Evolutionary conservation across 1,140 invertebrate genomes (phyloP).

Genomic region (Drosophila takahashii): DNA sequence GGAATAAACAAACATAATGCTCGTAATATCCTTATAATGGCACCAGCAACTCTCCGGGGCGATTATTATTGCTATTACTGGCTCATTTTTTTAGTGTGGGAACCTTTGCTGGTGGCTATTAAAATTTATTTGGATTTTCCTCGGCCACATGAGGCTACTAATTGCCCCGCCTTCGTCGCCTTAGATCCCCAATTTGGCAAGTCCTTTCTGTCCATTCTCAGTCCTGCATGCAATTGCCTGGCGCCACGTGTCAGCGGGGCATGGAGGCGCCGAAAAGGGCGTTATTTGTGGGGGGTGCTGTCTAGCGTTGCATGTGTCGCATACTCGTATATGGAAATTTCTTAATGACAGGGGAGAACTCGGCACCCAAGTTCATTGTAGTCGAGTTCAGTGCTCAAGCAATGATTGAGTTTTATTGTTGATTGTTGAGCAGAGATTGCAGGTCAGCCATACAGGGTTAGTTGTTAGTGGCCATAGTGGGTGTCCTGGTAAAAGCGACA

Average conservation of each 20-base stretch:
- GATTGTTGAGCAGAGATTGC: constrained; percentile 60
- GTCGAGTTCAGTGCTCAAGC: constrained; percentile 51
- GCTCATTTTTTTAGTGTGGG: constrained; percentile 51
- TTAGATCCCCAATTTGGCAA: constrained; percentile 27
- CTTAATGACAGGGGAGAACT: constrained; percentile 63
- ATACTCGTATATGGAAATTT: constrained; percentile 66
- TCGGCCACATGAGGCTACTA: constrained; percentile 43
- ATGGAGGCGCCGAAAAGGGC: neutral
- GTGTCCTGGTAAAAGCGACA: neutral
- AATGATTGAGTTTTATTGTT: constrained; percentile 66
- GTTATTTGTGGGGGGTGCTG: constrained; percentile 3
- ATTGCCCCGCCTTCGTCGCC: constrained; percentile 47
- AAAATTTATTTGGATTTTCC: constrained; percentile 63
- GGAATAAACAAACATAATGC: constrained; percentile 73
- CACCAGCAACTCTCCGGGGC: constrained; percentile 23
- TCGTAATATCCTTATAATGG: constrained; percentile 63
- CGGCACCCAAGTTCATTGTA: constrained; percentile 49
- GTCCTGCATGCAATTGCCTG: constrained; percentile 28
- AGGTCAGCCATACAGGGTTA: constrained; percentile 25
- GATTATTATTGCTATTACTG: constrained; percentile 10
- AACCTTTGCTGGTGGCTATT: constrained; percentile 58
- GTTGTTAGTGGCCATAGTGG: constrained; percentile 15
- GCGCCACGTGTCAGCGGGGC: constrained; percentile 27
- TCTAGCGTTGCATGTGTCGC: constrained; percentile 61
- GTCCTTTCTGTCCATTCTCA: constrained; percentile 29